Percentiles rank a stretch among this genome's conserved stretches.
phyloP scores from a whole-genome alignment of 1,140 invertebrate genomes.

The Eufriesea mexicana region DNA sequence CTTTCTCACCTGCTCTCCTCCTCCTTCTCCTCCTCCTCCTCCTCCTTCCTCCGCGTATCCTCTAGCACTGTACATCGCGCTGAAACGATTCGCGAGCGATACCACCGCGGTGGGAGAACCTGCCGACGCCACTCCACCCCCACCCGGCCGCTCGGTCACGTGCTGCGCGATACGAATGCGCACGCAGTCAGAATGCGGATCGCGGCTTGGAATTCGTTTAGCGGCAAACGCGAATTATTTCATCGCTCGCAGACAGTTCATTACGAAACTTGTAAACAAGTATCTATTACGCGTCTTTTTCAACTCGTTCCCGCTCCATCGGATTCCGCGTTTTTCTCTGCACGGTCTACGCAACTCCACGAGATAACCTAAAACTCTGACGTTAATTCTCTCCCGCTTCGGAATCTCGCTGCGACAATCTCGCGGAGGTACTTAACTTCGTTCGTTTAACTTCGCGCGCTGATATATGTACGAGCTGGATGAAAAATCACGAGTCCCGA shows the following conservation, averaged over 20 bases:
- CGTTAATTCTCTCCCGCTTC: no score
- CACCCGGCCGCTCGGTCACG: background rate
- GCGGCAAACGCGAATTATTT: background rate
- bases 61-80: constrained; percentile 7
- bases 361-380: no score
- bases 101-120: background rate
- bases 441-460: no score
- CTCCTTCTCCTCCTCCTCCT: background rate
- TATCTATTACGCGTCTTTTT: background rate
- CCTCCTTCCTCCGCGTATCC: background rate
- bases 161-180: constrained; percentile 8
- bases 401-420: no score
- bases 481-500: background rate
- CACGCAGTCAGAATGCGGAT: background rate
- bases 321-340: no score
- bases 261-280: background rate
- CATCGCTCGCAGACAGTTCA: background rate
- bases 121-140: background rate
- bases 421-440: no score
- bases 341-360: no score
- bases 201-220: background rate
- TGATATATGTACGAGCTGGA: background rate
- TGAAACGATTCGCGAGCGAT: constrained; percentile 30
- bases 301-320: background rate
- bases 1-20: constrained; percentile 33